Conservation (phyloP, 2,888 invertebrate genomes). For the Chrysolina americana region DNA sequence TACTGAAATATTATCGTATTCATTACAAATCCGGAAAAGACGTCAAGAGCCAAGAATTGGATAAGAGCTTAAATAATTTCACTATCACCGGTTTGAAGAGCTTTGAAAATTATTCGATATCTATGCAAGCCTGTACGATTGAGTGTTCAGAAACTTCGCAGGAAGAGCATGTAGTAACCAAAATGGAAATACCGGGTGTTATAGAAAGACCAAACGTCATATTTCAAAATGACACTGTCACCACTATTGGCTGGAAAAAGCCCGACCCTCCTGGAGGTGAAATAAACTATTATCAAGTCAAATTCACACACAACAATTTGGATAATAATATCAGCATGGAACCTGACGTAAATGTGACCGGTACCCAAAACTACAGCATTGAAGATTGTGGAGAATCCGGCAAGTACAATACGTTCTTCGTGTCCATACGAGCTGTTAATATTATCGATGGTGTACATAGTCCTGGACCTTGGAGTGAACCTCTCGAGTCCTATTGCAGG, state of each 20-base stretch:
- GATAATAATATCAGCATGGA: conserved; percentile 25
- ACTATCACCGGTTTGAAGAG: conserved; percentile 69
- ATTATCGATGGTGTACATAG: conserved; percentile 54
- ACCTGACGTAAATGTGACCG: conserved; percentile 38
- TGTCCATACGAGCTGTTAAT: conserved; percentile 66
- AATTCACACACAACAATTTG: conserved; percentile 61
- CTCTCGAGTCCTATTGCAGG: conserved; percentile 58
- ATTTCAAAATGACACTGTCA: conserved; percentile 69
- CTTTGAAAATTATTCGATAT: conserved; percentile 79
- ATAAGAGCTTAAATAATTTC: conserved; percentile 28
- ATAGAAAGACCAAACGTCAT: conserved; percentile 65
- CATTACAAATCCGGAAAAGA: conserved; percentile 42
- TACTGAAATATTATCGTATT: conserved; percentile 75
- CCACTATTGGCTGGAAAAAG: conserved; percentile 69
- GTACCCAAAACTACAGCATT: conserved; percentile 42
- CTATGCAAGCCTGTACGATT: conserved; percentile 81
- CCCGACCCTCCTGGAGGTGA: conserved; percentile 70
- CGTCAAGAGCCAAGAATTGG: conserved; percentile 21
- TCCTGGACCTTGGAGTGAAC: conserved; percentile 65
- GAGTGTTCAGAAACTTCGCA: conserved; percentile 74
- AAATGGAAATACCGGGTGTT: conserved; percentile 66
- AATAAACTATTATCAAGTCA: conserved; percentile 72
- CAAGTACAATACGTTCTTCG: conserved; percentile 54
- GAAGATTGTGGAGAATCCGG: conserved; percentile 58
- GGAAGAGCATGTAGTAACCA: conserved; percentile 62